Conservation (phyloP, 2,888 invertebrate genomes). For the Neelides folsomi region DNA sequence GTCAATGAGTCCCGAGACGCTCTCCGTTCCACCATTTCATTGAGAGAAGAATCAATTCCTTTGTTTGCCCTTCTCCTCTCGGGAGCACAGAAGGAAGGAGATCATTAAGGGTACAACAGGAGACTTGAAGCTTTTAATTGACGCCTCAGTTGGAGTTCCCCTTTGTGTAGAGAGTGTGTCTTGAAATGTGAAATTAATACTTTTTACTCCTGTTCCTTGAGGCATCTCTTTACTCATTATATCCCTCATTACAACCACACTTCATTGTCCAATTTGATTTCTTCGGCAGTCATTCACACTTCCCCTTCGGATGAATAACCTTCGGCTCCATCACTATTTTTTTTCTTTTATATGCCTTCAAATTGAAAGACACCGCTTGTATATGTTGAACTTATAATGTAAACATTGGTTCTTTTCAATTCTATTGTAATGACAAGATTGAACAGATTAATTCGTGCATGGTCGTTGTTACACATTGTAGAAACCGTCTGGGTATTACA, state of each 20-base stretch:
- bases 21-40: conserved; percentile 11
- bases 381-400: too few relatives aligned
- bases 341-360: conserved; percentile 1
- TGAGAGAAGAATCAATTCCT: conserved; percentile 18
- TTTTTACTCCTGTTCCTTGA: conserved; percentile 6
- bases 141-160: conserved; percentile 14
- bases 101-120: background rate
- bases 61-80: conserved; percentile 10
- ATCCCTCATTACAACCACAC: background rate
- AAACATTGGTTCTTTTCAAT: too few relatives aligned
- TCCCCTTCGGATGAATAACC: background rate
- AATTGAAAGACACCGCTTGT: too few relatives aligned
- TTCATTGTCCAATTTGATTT: background rate
- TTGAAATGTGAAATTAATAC: conserved; percentile 4
- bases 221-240: conserved; percentile 3
- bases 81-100: too few relatives aligned
- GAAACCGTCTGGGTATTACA: too few relatives aligned
- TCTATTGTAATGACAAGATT: too few relatives aligned
- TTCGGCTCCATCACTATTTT: background rate
- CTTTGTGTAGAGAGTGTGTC: background rate
- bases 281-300: too few relatives aligned
- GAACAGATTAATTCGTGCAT: too few relatives aligned
- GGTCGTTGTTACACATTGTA: too few relatives aligned
- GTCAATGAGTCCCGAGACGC: conserved; percentile 20
- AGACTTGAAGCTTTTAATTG: conserved; percentile 12